These are phyloP conservation scores for Cardiocondyla obscurior DNA, from an alignment of 1,140 invertebrate species.

Conservation along the genomic window DNA sequence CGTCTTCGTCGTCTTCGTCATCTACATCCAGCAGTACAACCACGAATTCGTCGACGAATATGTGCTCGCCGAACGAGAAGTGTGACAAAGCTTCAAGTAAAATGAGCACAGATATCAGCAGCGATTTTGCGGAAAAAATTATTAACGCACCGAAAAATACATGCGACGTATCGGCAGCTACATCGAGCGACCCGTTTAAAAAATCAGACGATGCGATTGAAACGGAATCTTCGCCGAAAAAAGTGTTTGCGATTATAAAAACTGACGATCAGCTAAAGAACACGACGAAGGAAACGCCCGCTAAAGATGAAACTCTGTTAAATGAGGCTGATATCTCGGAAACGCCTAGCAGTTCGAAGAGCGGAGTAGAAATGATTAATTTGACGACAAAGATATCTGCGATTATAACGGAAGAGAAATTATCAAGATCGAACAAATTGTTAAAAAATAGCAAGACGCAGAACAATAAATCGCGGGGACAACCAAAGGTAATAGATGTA, in stretches of 20 bases:
- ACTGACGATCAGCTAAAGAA: constrained; percentile 58
- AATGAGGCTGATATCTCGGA: constrained; percentile 78
- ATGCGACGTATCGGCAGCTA: not conserved
- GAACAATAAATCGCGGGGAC: not conserved
- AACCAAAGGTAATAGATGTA: constrained; percentile 54
- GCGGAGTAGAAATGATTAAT: constrained; percentile 77
- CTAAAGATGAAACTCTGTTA: constrained; percentile 75
- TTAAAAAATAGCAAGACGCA: constrained; percentile 29
- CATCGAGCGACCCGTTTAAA: not conserved
- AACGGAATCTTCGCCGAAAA: constrained; percentile 71
- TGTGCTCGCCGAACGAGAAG: constrained; percentile 13
- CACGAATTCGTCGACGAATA: constrained; percentile 43
- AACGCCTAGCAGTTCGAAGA: constrained; percentile 79
- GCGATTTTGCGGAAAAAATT: constrained; percentile 35
- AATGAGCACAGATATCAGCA: constrained; percentile 55
- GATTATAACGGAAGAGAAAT: constrained; percentile 59
- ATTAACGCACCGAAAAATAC: not conserved
- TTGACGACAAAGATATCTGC: constrained; percentile 77
- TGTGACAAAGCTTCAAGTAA: constrained; percentile 50
- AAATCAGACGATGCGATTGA: not conserved
- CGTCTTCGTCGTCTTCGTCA: constrained; percentile 56
- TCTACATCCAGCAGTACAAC: constrained; percentile 56
- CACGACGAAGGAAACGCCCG: constrained; percentile 76
- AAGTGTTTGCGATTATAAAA: constrained; percentile 74
- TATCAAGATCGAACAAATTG: not conserved